phyloP scores from a whole-genome alignment of 2,113 vertebrate species.

The Marmota flaviventris region DNA sequence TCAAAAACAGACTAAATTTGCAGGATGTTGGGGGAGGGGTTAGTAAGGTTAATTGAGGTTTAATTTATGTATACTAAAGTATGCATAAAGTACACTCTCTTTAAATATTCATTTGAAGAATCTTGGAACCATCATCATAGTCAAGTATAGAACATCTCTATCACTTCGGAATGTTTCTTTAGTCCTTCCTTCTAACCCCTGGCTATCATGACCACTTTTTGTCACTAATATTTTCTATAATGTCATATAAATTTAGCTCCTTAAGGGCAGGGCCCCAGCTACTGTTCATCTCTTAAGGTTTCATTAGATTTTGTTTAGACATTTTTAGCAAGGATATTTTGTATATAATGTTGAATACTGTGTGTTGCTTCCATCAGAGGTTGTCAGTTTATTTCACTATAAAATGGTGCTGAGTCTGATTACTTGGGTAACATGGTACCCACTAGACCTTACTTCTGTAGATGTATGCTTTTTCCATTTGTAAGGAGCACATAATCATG shows the following conservation, averaged over 20 bases:
- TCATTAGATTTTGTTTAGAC: slow-evolving; percentile 24
- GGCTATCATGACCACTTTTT: not conserved
- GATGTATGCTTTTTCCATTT: slow-evolving; percentile 34
- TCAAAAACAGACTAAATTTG: slow-evolving; percentile 3
- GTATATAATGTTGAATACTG: not conserved
- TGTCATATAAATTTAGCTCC: not conserved
- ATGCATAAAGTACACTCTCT: not conserved
- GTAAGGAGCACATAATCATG: not conserved
- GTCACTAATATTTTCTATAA: slow-evolving; percentile 24
- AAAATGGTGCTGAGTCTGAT: slow-evolving; percentile 28
- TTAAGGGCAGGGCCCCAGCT: not conserved
- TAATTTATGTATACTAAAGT: slow-evolving; percentile 58
- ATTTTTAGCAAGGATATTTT: slow-evolving; percentile 16
- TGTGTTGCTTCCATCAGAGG: not conserved
- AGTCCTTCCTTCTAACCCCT: not conserved
- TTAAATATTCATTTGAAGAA: not conserved
- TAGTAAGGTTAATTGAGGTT: not conserved
- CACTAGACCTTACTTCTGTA: not conserved
- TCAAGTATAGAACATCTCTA: slow-evolving; percentile 8
- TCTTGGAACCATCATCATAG: not conserved
- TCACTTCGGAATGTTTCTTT: slow-evolving; percentile 12
- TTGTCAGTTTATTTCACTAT: not conserved
- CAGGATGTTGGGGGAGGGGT: not conserved
- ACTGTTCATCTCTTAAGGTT: slow-evolving; percentile 11
- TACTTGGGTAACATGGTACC: not conserved